Evolutionary conservation across 2,113 vertebrate species (phyloP).

Genomic region (Arizona elegans): DNA sequence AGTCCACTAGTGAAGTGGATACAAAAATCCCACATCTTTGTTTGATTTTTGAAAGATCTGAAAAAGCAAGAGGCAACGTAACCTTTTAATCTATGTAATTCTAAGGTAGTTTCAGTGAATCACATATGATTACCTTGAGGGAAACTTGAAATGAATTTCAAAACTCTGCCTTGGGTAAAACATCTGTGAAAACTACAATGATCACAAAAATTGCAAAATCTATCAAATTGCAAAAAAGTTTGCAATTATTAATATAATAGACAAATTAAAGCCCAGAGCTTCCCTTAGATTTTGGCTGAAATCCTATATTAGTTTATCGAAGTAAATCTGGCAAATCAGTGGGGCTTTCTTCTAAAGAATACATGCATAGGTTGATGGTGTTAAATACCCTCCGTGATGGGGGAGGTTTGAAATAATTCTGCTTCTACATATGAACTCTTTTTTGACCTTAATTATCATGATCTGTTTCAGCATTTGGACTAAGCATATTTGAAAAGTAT

Average conservation of each 20-base stretch:
- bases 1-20: neutral
- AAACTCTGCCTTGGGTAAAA: neutral
- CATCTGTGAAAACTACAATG: neutral
- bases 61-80: neutral
- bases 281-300: neutral
- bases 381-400: neutral
- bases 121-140: neutral
- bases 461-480: neutral
- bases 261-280: neutral
- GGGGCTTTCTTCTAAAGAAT: neutral
- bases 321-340: neutral
- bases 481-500: neutral
- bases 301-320: neutral
- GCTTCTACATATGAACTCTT: neutral
- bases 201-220: neutral
- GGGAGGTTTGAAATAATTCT: neutral
- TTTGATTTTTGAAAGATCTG: neutral
- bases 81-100: neutral
- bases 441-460: neutral
- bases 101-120: neutral
- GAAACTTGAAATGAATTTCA: neutral
- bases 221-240: neutral
- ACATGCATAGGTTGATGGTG: neutral
- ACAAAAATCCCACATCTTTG: neutral
- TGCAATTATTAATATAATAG: neutral